Base-by-base conservation (phyloP, 2,888 invertebrate genomes). In the Auanema freiburgensis region DNA sequence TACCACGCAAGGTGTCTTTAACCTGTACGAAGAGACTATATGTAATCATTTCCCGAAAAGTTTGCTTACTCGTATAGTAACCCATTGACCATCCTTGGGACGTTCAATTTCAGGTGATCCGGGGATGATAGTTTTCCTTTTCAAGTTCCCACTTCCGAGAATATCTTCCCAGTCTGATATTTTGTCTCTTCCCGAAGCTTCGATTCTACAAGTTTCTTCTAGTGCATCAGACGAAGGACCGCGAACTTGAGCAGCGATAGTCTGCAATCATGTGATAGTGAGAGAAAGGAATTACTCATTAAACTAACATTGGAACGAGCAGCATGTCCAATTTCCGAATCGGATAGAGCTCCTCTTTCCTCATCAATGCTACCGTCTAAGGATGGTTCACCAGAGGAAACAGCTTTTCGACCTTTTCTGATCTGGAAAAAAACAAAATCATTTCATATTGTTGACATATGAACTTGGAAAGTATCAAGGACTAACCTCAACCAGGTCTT, bases 351-450 rank as follows among this genome's bases (percentile, higher is more conserved):
- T 14, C 63, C 63, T 23, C 69, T 40, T 25, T 68, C 68, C 43
- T 68, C 68, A 57, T 69, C 69, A 14, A 63, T 55, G 24, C 60
- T 59, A 25, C 69, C 69, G 51, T 69, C 69, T 10, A 69, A 59
- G 5, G 69, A 69, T 8, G 66, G 69, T 41, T 69, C 69, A 12
- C 69, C 69, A 58, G 66, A 66, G 6, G 69, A 69, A n/a, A 69
- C 60, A 8, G 65, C 65, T 23, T 54, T 18, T 11, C 69, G 57
- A n/a, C 58, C 65, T 1, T 59, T 54, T 42, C 51, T 49, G 11
- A 64, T 49, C 64, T 64, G 33, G 51, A 64, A 16, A 49, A 57
- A 53, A 53, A 21, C 18, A 12, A n/a, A n/a, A 16, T 14, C 18
- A n/a, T 14, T n/a, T 16, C 1, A 10, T n/a, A 50, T 18, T 18